Evolutionary conservation across 1,140 invertebrate genomes (phyloP), one percentile per base, ranked within the genome.

Genomic region (Stegodyphus dumicola): DNA sequence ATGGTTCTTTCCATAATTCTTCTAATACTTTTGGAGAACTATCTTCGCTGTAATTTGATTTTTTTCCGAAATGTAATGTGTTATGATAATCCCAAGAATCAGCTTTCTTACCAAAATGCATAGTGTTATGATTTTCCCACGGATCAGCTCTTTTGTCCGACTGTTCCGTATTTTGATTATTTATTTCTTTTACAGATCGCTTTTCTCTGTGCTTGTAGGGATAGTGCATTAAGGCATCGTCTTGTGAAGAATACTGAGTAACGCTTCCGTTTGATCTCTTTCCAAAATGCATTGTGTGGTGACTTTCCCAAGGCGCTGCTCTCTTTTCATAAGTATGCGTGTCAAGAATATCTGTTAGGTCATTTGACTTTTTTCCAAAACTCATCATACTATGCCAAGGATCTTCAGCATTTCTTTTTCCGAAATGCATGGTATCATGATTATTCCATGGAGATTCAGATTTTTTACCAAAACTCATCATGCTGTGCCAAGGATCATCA

Each of bases 61-160:
- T 49, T 69, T 78, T 78, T 10, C 77, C 77, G 49, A 67, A 78
- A 53, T 49, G 77, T 49, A 78, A 1, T 0, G 65, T 67, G 5
- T 65, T 77, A 48, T 77, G 75, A 77, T 18, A 7, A 18, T 70
- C 66, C 76, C 76, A 77, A 7, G 33, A 11, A 54, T 80, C 49
- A n/a, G 60, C 9, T 54, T 33, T 69, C 15, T 80, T 80, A 13
- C 77, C 77, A 53, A 80, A 80, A n/a, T 69, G 77, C 77, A 80
- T 70, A 10, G 67, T 70, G 17, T 71, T 53, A 70, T 80, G 77
- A 54, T 11, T n/a, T 53, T 56, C 67, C 67, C 66, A 80, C 9
- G 65, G 5, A 53, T 69, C 77, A 4, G 67, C 54, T 69, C n/a
- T 80, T 17, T 80, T 69, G 4, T 52, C 77, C 6, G 56, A 78